phyloP scores from a whole-genome alignment of 2,113 vertebrate genomes.

The Isichthys henryi region DNA sequence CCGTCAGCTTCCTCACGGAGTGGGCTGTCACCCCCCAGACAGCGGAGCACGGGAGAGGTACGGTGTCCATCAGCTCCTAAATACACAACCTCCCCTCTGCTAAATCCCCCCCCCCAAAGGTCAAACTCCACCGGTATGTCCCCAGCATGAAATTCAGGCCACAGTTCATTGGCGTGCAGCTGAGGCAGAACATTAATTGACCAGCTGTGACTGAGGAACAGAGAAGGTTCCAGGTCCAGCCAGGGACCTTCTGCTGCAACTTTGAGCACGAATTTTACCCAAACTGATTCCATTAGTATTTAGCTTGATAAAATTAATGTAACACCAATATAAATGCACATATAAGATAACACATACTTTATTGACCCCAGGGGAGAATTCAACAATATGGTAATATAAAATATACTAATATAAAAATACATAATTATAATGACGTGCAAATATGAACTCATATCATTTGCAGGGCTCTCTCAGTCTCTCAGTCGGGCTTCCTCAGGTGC shows the following conservation, averaged over 20 bases:
- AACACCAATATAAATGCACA: background rate
- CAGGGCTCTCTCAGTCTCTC: background rate
- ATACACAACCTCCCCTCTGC: background rate
- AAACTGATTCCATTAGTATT: background rate
- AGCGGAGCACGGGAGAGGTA: too few species aligned
- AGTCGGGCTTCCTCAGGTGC: background rate
- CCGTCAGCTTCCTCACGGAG: background rate
- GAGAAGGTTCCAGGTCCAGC: background rate
- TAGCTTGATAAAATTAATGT: background rate
- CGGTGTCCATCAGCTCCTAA: background rate
- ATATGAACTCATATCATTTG: background rate
- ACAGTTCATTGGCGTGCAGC: background rate
- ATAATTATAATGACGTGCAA: background rate
- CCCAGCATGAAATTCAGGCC: background rate
- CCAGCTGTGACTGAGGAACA: background rate
- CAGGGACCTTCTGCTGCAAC: background rate
- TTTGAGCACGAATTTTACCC: background rate
- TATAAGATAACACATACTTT: background rate
- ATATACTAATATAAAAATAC: background rate
- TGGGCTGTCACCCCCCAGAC: background rate
- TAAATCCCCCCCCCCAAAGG: background rate
- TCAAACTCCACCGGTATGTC: background rate
- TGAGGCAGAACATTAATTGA: background rate
- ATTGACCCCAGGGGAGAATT: background rate
- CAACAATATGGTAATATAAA: background rate